Evolutionary conservation across 2,113 vertebrate species (phyloP).

Genomic region (Aythya baeri): DNA sequence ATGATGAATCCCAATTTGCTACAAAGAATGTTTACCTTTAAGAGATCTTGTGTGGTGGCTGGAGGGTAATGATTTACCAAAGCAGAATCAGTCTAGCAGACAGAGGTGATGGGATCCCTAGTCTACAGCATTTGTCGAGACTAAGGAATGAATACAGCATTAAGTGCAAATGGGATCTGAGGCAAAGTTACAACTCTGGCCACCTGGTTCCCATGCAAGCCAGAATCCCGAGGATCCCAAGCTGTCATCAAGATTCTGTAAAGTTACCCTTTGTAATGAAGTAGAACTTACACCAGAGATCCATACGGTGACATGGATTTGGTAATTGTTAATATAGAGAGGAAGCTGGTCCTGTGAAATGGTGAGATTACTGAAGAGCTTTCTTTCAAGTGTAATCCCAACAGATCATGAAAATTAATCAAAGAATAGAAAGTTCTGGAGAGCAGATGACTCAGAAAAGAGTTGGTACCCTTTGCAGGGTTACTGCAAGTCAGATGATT

Average conservation of each 20-base stretch:
- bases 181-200: background rate
- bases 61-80: background rate
- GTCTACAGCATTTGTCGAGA: background rate
- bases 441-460: background rate
- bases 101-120: background rate
- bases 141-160: background rate
- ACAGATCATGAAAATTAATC: background rate
- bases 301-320: background rate
- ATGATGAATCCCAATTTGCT: background rate
- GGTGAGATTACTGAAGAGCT: background rate
- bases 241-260: background rate
- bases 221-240: background rate
- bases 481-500: background rate
- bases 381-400: background rate
- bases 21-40: accelerated
- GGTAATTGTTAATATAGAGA: background rate
- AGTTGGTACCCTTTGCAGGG: background rate
- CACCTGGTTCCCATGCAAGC: background rate
- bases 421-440: background rate
- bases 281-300: background rate
- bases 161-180: background rate
- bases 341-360: background rate
- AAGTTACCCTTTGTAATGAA: background rate
- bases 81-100: background rate
- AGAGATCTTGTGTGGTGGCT: background rate